phyloP scores from a whole-genome alignment of 2,888 invertebrate species.

The Ceraclea dissimilis region DNA sequence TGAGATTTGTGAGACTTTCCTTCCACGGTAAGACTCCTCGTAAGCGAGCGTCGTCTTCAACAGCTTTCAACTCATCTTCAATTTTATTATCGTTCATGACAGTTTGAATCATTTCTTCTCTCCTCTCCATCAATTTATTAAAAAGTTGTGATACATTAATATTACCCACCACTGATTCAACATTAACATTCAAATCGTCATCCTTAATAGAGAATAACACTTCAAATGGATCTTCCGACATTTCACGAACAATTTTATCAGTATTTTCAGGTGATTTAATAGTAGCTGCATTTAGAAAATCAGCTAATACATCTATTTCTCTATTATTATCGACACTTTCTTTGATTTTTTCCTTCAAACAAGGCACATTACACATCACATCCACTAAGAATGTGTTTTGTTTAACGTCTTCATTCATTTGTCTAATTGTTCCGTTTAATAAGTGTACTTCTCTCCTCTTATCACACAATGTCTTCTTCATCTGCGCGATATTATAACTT shows the following conservation, averaged over 20 bases:
- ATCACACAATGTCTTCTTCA: conserved; percentile 4
- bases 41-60: conserved; percentile 4
- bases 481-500: not conserved
- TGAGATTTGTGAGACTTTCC: conserved; percentile 11
- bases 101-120: conserved; percentile 7
- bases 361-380: conserved; percentile 11
- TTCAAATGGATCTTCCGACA: not conserved
- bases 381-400: conserved; percentile 7
- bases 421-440: conserved; percentile 7
- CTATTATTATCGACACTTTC: not conserved
- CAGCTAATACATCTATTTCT: conserved; percentile 9
- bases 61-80: conserved; percentile 1
- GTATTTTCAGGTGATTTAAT: not conserved
- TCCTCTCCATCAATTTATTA: conserved; percentile 2
- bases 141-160: conserved; percentile 9
- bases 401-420: conserved; percentile 12
- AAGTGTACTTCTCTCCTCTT: conserved; percentile 10
- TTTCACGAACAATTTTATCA: not conserved
- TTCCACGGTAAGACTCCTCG: conserved; percentile 13
- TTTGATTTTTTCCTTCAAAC: conserved; percentile 12
- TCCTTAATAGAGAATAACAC: not conserved
- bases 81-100: conserved; percentile 6
- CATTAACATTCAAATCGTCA: conserved; percentile 5
- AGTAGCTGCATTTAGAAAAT: conserved; percentile 4
- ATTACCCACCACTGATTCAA: conserved; percentile 11